Percentiles rank a stretch among this genome's conserved stretches.
Evolutionary conservation across 1,140 invertebrate species (phyloP).

Genomic region (Wasmannia auropunctata): DNA sequence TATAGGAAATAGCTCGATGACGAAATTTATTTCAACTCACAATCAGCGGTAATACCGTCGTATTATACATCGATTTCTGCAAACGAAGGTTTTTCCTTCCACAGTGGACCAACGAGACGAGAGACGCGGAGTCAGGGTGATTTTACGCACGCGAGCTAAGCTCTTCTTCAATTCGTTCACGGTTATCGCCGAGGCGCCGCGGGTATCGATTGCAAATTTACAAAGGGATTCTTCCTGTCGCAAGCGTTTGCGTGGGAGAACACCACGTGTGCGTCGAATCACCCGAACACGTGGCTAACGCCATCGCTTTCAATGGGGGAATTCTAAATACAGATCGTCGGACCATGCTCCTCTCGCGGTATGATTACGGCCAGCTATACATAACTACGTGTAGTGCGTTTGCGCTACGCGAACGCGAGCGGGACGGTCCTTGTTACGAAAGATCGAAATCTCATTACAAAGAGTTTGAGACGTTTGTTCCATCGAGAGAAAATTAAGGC

Average conservation of each 20-base stretch:
- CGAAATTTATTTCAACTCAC: neutral
- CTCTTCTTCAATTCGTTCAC: neutral
- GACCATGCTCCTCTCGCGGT: neutral
- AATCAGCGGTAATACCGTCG: neutral
- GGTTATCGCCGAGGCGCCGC: neutral
- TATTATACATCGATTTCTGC: neutral
- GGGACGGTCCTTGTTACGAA: neutral
- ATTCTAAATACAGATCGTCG: constrained; percentile 65
- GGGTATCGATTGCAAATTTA: constrained; percentile 61
- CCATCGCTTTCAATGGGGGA: constrained; percentile 65
- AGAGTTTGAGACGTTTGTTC: neutral
- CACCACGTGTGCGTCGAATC: constrained; percentile 65
- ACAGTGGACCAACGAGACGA: no score
- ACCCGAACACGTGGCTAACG: constrained; percentile 68
- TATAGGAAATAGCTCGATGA: neutral
- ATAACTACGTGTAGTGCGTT: neutral
- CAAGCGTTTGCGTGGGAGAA: constrained; percentile 55
- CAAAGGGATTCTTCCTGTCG: constrained; percentile 14
- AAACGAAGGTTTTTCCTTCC: neutral
- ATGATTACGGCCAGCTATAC: constrained; percentile 19
- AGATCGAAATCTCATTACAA: neutral
- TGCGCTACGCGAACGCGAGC: neutral
- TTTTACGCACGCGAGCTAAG: neutral
- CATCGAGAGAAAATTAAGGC: neutral
- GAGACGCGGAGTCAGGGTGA: neutral